phyloP scores from a whole-genome alignment of 2,113 vertebrate species.

The Carassius carassius region DNA sequence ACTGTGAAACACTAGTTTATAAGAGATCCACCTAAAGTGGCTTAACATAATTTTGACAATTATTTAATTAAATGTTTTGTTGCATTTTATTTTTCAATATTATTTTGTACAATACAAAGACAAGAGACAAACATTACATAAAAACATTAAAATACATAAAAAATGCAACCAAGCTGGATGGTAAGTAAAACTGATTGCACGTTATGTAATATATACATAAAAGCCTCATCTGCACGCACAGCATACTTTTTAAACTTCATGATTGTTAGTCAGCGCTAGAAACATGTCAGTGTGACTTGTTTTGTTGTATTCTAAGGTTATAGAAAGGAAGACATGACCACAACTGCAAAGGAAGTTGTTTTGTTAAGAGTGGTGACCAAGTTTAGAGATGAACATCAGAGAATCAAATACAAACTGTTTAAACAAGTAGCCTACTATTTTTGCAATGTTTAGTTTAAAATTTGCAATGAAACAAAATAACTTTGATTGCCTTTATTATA shows the following conservation, averaged over 20 bases:
- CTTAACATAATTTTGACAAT: background rate
- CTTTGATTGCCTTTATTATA: background rate
- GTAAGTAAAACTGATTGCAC: background rate
- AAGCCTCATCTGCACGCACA: background rate
- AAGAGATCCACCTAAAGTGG: background rate
- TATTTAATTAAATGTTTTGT: background rate
- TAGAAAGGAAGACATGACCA: no score
- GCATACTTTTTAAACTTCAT: no score
- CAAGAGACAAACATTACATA: no score
- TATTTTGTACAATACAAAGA: no score
- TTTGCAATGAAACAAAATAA: background rate
- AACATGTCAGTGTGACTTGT: background rate
- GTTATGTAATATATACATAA: background rate
- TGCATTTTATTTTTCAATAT: background rate
- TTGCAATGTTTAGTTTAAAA: background rate
- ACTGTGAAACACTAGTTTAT: background rate
- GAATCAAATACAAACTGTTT: no score
- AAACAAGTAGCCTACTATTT: background rate
- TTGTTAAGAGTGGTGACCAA: no score
- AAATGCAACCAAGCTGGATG: background rate
- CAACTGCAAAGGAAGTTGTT: no score
- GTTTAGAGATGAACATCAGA: no score
- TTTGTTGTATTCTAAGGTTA: background rate
- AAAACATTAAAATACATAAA: background rate
- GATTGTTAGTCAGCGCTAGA: background rate